A percentile compares a stretch with the other conserved stretches of the same genome.
Evolutionary conservation across 2,888 invertebrate genomes (phyloP).

Genomic region (Anorthoa munda): DNA sequence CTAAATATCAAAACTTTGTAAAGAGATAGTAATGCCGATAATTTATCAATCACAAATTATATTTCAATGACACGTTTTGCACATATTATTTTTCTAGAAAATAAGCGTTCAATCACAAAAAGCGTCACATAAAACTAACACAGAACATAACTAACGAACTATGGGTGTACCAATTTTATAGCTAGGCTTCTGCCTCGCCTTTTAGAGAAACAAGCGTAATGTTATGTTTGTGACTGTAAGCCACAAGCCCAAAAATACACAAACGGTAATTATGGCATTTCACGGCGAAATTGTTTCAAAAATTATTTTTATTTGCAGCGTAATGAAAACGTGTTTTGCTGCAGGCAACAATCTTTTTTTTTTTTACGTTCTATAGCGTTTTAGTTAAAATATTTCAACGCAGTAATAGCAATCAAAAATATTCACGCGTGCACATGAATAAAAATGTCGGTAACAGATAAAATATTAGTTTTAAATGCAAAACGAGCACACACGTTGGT

Average conservation of each 20-base stretch:
- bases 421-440: slow-evolving; percentile 47
- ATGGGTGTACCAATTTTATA: no score
- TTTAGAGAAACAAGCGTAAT: no score
- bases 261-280: not conserved
- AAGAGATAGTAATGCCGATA: not conserved
- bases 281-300: not conserved
- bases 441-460: slow-evolving; percentile 37
- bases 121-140: no score
- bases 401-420: slow-evolving; percentile 43
- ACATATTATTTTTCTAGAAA: not conserved
- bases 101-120: not conserved
- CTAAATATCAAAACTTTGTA: not conserved
- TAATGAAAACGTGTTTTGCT: slow-evolving; percentile 5
- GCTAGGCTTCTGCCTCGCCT: no score
- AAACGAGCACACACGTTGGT: slow-evolving; percentile 30
- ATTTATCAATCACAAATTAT: not conserved
- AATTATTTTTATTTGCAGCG: not conserved
- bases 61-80: not conserved
- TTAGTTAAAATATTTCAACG: slow-evolving; percentile 49
- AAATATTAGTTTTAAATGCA: slow-evolving; percentile 53
- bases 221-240: no score
- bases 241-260: not conserved
- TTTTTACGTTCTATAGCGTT: slow-evolving; percentile 27
- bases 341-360: slow-evolving; percentile 38
- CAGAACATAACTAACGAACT: not conserved